phyloP scores from a whole-genome alignment of 2,888 invertebrate species.

The Diploptera punctata region DNA sequence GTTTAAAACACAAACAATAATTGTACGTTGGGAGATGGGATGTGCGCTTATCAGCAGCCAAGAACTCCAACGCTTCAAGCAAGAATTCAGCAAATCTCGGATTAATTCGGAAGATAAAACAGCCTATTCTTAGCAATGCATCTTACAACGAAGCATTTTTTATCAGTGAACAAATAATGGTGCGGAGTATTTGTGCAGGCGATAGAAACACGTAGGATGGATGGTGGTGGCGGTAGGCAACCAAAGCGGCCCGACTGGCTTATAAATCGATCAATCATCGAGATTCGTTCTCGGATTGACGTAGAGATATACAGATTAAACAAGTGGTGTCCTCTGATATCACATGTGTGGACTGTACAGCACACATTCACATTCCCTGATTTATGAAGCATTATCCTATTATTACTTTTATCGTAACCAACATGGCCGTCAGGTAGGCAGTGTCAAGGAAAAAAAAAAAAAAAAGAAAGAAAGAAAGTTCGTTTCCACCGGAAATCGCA shows the following conservation, averaged over 20 bases:
- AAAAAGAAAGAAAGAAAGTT: too few relatives aligned
- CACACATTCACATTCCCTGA: not conserved
- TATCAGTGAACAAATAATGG: conserved; percentile 12
- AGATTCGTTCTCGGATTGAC: conserved; percentile 37
- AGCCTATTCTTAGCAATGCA: not conserved
- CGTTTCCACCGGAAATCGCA: too few relatives aligned
- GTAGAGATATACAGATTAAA: conserved; percentile 32
- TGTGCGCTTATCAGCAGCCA: too few relatives aligned
- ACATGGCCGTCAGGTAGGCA: too few relatives aligned
- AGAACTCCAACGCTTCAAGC: too few relatives aligned
- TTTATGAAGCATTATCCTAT: too few relatives aligned
- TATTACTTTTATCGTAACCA: too few relatives aligned
- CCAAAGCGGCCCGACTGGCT: conserved; percentile 27
- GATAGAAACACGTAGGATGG: not conserved
- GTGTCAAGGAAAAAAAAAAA: too few relatives aligned
- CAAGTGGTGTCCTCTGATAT: conserved; percentile 9
- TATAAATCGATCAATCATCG: conserved; percentile 38
- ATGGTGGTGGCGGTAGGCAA: conserved; percentile 3
- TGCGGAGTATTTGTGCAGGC: conserved; percentile 2
- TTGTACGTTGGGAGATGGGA: too few relatives aligned
- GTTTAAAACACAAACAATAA: too few relatives aligned
- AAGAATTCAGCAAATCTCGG: conserved; percentile 5
- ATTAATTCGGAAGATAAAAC: conserved; percentile 9
- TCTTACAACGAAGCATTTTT: not conserved
- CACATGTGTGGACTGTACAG: not conserved